A percentile compares a stretch with the other conserved stretches of the same genome.
Conservation (phyloP, 2,797 vertebrate genomes). For the Furcifer pardalis region DNA sequence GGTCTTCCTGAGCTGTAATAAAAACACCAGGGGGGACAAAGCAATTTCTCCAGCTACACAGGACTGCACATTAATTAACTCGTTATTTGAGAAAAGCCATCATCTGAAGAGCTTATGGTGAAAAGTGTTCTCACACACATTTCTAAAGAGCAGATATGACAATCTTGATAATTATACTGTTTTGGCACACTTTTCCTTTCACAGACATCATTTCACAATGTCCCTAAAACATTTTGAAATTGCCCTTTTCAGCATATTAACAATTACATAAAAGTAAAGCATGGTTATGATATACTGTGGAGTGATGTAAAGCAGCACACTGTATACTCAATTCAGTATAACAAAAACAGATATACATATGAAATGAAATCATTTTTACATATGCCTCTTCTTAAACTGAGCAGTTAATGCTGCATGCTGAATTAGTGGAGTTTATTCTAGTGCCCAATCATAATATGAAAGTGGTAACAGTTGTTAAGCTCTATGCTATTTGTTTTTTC, state of each 20-base stretch:
- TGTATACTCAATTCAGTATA: slow-evolving; percentile 14
- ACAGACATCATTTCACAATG: slow-evolving; percentile 17
- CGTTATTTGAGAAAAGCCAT: slow-evolving; percentile 16
- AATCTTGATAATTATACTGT: not conserved
- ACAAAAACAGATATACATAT: not conserved
- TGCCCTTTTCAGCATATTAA: not conserved
- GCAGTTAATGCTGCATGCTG: slow-evolving; percentile 26
- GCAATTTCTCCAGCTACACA: slow-evolving; percentile 28
- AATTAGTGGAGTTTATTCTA: slow-evolving; percentile 16
- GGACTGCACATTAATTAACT: slow-evolving; percentile 25
- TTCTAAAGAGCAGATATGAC: slow-evolving; percentile 1
- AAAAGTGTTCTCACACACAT: slow-evolving; percentile 10
- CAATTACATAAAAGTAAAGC: not conserved
- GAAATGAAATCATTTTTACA: not conserved
- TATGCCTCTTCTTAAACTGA: slow-evolving; percentile 16
- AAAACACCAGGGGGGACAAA: slow-evolving; percentile 16
- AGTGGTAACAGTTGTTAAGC: not conserved
- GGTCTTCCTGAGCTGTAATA: slow-evolving; percentile 13
- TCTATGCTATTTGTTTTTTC: not conserved
- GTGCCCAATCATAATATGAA: not conserved
- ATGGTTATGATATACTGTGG: slow-evolving; percentile 15
- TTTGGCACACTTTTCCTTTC: not conserved
- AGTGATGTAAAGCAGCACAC: slow-evolving; percentile 2
- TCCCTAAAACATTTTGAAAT: not conserved
- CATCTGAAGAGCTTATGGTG: not conserved